phyloP scores from a whole-genome alignment of 2,888 invertebrate species.

The Pterostichus niger region DNA sequence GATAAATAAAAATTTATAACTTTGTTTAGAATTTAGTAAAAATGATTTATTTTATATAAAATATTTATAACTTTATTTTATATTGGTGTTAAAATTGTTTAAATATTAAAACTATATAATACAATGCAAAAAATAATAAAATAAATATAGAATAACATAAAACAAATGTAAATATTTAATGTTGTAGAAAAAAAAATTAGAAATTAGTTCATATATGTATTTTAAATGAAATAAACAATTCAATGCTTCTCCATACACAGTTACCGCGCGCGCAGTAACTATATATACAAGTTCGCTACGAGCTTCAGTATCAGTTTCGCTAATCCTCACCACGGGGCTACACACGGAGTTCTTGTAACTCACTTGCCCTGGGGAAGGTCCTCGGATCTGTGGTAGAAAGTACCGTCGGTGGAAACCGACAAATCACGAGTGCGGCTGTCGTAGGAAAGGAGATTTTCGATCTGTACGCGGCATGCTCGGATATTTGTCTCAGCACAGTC shows the following conservation, averaged over 20 bases:
- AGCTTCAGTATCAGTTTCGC: constrained; percentile 2
- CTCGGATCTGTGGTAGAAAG: constrained; percentile 64
- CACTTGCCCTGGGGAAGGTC: constrained; percentile 64
- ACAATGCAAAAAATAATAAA: not conserved
- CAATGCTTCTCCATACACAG: not conserved
- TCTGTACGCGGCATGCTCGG: constrained; percentile 58
- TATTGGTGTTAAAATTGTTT: not conserved
- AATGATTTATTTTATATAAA: not conserved
- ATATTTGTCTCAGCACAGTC: constrained; percentile 32
- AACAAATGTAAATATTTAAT: not conserved
- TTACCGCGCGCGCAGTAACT: not conserved
- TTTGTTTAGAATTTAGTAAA: not conserved
- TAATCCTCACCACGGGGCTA: constrained; percentile 55
- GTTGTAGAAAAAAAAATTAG: not conserved
- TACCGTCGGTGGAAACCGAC: constrained; percentile 28
- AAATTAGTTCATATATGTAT: not conserved
- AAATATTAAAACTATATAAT: not conserved
- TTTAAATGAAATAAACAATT: not conserved
- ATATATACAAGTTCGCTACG: constrained; percentile 20
- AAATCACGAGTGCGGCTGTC: constrained; percentile 44
- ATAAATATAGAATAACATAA: not conserved
- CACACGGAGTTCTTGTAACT: constrained; percentile 60
- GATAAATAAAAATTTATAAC: constrained; percentile 11
- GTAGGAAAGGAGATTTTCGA: constrained; percentile 60
- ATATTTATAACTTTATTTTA: not conserved